Conservation (phyloP, 2,113 vertebrate genomes). For the Stomatorhinus ivindoensis region DNA sequence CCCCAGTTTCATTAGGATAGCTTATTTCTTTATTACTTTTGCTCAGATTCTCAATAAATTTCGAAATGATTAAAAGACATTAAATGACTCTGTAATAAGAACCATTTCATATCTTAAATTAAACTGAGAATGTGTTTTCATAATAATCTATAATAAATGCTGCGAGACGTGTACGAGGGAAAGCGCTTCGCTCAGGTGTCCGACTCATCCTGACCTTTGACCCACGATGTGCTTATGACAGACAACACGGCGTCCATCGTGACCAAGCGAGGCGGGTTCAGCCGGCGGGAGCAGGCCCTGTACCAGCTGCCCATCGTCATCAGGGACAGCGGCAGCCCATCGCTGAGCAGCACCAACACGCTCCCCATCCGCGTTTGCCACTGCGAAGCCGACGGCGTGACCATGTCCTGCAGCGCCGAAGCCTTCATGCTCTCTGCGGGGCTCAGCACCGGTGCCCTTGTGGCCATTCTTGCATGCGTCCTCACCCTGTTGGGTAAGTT, state of each 20-base stretch:
- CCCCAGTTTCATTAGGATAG: background rate
- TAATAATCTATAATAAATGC: background rate
- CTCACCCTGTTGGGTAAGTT: constrained; percentile 81
- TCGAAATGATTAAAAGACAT: background rate
- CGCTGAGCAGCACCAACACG: constrained; percentile 90
- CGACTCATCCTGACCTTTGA: background rate
- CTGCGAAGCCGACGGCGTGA: constrained; percentile 74
- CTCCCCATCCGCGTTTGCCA: constrained; percentile 87
- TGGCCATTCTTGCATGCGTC: constrained; percentile 89
- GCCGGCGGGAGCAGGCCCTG: constrained; percentile 76
- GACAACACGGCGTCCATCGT: constrained; percentile 89
- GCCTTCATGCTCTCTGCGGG: constrained; percentile 79
- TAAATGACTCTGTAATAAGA: background rate
- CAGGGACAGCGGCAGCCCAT: constrained; percentile 82
- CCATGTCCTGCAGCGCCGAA: constrained; percentile 82
- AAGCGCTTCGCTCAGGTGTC: background rate
- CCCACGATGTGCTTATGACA: constrained; percentile 37
- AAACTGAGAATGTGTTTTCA: background rate
- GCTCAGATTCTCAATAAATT: background rate
- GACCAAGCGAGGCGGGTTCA: constrained; percentile 78
- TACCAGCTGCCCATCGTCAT: constrained; percentile 87
- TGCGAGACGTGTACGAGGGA: background rate
- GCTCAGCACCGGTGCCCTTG: constrained; percentile 85
- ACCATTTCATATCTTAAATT: background rate
- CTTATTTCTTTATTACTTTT: background rate